Base-by-base conservation (phyloP, 2,888 invertebrate genomes). In the Caenorhabditis panamensis region DNA sequence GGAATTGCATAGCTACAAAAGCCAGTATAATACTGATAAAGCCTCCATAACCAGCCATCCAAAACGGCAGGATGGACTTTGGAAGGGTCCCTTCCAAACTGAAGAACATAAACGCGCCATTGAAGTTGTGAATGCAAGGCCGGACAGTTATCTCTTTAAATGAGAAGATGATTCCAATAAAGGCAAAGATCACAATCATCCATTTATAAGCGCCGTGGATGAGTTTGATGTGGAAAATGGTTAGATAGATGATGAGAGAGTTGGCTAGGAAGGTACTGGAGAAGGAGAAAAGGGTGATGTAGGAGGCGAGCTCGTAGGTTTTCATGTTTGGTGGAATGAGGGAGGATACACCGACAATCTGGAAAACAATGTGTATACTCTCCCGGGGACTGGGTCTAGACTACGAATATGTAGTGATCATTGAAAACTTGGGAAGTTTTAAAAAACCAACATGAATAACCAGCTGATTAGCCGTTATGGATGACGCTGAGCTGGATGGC, bases 181-280 rank as follows among this genome's bases (percentile, higher is more conserved):
- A 1, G 1, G 49, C 47, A 49, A 62, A 62, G 18, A 22, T 62
- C 11, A 62, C 28, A 18, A 62, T 49, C 47, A 62, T 47, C 20
- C 44, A 28, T 26, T 44, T 20, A 47, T 62, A 62, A n/a, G 62
- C 18, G 3, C 62, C 62, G 28, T 44, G 28, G 18, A 62, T 47
- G 24, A 26, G 47, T 49, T 62, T 62, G 28, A 44, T 62, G 18
- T 62, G 62, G 47, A 26, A 18, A 5, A 47, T 18, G 18, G 62
- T 62, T 1, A 62, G 31, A 28, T 62, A 62, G 18, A 62, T 62
- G 18, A 62, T 16, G 6, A 62, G 13, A 2, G 49, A 24, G 24
- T 62, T 62, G 18, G 18, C 24, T 26, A 49, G 13, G 9, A 49
- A 24, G 5, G 62, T 62, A 20, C 31, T 31, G 16, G 2, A n/a